Percentiles rank a stretch among this genome's conserved stretches.
phyloP scores from a whole-genome alignment of 2,113 vertebrate species.

The Chlorocebus sabaeus region DNA sequence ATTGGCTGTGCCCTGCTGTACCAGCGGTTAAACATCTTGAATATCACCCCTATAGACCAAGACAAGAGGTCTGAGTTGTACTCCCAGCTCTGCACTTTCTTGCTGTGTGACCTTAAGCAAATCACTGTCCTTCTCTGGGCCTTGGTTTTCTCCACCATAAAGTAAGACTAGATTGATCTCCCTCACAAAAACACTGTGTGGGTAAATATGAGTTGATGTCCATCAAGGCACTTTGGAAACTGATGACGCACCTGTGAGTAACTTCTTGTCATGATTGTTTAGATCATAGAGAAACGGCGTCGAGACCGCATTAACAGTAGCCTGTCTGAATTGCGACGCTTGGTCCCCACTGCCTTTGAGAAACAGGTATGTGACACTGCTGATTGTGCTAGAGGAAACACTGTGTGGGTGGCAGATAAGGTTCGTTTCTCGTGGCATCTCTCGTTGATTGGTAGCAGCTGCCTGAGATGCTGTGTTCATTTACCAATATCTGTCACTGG shows the following conservation, averaged over 20 bases:
- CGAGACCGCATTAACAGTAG: slow-evolving; percentile 97
- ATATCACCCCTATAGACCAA: neutral
- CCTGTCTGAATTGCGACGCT: slow-evolving; percentile 92
- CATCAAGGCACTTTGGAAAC: neutral
- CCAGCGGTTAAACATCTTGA: neutral
- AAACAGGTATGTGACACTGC: slow-evolving; percentile 86
- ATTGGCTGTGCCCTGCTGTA: neutral
- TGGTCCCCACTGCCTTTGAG: slow-evolving; percentile 94
- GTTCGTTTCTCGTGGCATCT: fast-evolving
- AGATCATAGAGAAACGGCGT: slow-evolving; percentile 97
- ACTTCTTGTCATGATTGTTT: neutral
- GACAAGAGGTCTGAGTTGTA: neutral
- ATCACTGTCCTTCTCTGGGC: neutral
- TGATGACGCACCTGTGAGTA: neutral
- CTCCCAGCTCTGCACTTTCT: neutral
- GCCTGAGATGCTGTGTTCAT: neutral
- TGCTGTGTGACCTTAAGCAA: neutral
- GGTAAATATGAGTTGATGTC: neutral
- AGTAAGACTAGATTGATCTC: neutral
- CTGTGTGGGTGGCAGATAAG: neutral
- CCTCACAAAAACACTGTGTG: neutral
- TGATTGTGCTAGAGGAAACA: neutral
- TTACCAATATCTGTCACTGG: neutral
- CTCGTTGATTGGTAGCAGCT: neutral
- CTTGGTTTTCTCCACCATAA: neutral